phyloP scores from a whole-genome alignment of 2,888 invertebrate genomes.

The Chirona hameri region DNA sequence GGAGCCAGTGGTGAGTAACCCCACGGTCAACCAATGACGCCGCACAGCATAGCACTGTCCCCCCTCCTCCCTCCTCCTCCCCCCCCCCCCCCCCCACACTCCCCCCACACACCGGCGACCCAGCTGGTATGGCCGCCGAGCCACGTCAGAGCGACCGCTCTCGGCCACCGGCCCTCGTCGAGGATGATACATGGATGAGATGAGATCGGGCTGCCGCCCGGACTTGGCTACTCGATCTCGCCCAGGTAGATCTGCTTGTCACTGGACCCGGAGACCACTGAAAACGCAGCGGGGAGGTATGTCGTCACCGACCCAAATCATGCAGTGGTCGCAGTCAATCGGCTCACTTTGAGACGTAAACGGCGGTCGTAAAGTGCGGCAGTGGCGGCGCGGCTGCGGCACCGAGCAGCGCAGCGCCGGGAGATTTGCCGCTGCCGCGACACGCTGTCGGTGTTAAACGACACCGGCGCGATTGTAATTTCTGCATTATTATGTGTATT shows the following conservation, averaged over 20 bases:
- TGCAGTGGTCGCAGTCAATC: too few relatives aligned
- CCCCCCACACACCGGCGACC: too few relatives aligned
- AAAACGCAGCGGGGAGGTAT: slow-evolving; percentile 44
- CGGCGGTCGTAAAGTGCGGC: not conserved
- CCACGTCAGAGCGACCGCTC: not conserved
- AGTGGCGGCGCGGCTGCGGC: not conserved
- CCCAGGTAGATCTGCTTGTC: slow-evolving; percentile 95
- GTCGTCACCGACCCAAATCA: too few relatives aligned
- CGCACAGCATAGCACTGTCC: too few relatives aligned
- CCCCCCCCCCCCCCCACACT: too few relatives aligned
- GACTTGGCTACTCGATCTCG: slow-evolving; percentile 68
- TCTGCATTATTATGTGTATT: too few relatives aligned
- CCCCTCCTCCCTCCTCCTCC: too few relatives aligned
- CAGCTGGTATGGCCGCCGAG: too few relatives aligned
- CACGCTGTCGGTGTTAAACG: not conserved
- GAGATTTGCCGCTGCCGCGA: not conserved
- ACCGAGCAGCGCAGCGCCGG: not conserved
- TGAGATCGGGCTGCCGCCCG: not conserved
- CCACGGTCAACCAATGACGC: too few relatives aligned
- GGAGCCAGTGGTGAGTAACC: too few relatives aligned
- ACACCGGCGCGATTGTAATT: not conserved
- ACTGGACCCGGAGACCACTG: slow-evolving; percentile 86
- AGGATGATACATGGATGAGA: not conserved
- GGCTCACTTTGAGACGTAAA: not conserved
- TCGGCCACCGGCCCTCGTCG: not conserved